Conservation (phyloP, 1,140 invertebrate species). For the Achroia grisella region DNA sequence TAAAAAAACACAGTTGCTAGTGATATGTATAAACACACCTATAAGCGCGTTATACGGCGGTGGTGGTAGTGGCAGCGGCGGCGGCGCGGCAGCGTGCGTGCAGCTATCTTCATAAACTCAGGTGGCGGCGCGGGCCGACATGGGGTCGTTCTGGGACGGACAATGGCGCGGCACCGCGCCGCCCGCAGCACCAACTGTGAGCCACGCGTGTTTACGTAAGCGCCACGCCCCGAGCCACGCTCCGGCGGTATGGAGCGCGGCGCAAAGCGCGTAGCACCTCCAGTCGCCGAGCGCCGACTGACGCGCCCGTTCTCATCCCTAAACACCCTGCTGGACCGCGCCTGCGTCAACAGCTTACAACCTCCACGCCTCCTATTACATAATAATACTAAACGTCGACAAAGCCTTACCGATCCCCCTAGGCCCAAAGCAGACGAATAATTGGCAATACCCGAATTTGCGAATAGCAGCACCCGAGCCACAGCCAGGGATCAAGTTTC, state of each 20-base stretch:
- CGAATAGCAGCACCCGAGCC: too few species aligned
- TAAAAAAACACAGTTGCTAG: too few species aligned
- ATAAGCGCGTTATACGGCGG: constrained; percentile 59
- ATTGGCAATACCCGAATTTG: not conserved
- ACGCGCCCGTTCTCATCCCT: constrained; percentile 43
- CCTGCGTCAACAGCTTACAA: constrained; percentile 25
- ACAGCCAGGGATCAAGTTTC: too few species aligned
- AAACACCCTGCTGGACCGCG: constrained; percentile 9
- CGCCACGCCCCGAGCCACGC: constrained; percentile 71
- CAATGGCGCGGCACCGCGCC: constrained; percentile 48
- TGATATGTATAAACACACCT: constrained; percentile 31
- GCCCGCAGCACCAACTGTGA: constrained; percentile 33
- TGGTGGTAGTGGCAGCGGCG: constrained; percentile 54
- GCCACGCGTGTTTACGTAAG: constrained; percentile 70
- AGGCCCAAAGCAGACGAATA: not conserved
- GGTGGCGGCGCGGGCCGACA: constrained; percentile 57
- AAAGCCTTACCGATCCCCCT: constrained; percentile 21
- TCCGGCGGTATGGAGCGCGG: constrained; percentile 65
- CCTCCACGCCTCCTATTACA: constrained; percentile 51
- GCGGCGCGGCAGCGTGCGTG: constrained; percentile 46
- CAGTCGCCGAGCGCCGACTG: constrained; percentile 68
- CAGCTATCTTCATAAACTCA: constrained; percentile 51
- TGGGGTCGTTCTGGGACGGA: constrained; percentile 65
- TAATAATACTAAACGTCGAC: constrained; percentile 46
- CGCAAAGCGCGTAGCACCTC: constrained; percentile 61